Conservation (phyloP, 2,113 vertebrate species). For the Macaca mulatta region DNA sequence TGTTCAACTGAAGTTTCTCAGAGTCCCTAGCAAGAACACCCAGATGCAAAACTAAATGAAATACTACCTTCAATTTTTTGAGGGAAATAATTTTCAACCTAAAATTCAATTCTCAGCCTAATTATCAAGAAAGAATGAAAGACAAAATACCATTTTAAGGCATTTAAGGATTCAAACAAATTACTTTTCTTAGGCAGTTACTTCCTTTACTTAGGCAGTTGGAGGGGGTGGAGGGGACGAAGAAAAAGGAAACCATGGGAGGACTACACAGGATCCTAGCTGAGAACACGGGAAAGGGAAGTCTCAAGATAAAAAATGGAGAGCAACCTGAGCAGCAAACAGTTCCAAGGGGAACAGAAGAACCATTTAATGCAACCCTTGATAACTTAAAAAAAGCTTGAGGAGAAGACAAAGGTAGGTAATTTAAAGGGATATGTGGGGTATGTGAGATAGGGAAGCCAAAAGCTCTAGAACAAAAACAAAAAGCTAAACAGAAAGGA, state of each 20-base stretch:
- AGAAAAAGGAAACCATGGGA: background rate
- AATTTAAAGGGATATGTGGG: background rate
- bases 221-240: background rate
- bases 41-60: background rate
- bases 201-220: background rate
- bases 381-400: background rate
- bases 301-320: background rate
- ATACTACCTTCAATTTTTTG: background rate
- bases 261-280: background rate
- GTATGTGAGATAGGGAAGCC: background rate
- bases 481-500: background rate
- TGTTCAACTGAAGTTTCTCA: background rate
- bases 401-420: background rate
- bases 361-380: background rate
- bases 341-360: background rate
- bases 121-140: background rate
- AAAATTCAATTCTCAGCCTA: background rate
- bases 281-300: background rate
- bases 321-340: background rate
- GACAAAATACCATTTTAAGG: background rate
- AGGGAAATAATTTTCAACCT: conserved; percentile 27
- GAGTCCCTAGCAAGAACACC: background rate
- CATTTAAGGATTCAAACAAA: background rate
- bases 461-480: conserved; percentile 6
- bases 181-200: background rate